Conservation (phyloP, 2,888 invertebrate species). For the Pollenia labialis region DNA sequence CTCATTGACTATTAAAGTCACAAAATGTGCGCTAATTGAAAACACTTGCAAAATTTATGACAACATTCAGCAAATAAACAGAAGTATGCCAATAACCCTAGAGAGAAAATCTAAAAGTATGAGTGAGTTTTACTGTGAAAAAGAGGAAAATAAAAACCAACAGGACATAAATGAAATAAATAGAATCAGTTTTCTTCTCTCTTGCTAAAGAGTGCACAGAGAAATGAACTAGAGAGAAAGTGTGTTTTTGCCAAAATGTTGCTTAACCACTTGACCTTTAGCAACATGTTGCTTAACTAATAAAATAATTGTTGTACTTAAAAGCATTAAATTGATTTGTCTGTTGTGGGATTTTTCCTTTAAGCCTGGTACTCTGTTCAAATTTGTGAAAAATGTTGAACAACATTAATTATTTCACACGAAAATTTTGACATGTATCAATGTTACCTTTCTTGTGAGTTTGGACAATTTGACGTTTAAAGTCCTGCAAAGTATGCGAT, state of each 20-base stretch:
- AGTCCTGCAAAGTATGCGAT: no score
- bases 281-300: slow-evolving; percentile 81
- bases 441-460: no score
- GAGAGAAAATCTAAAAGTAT: slow-evolving; percentile 35
- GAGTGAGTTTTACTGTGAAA: neutral
- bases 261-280: slow-evolving; percentile 78
- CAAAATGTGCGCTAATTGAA: slow-evolving; percentile 82
- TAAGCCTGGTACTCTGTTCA: no score
- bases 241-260: slow-evolving; percentile 50
- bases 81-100: slow-evolving; percentile 68
- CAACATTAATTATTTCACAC: no score
- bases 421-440: no score
- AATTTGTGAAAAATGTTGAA: no score
- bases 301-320: slow-evolving; percentile 77
- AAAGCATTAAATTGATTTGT: slow-evolving; percentile 82
- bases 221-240: slow-evolving; percentile 14
- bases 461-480: no score
- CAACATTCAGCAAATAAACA: slow-evolving; percentile 63
- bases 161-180: slow-evolving; percentile 22
- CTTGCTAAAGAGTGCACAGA: neutral
- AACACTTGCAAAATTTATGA: slow-evolving; percentile 82
- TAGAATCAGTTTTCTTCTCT: slow-evolving; percentile 2
- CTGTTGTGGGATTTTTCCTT: slow-evolving; percentile 67
- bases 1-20: slow-evolving; percentile 81
- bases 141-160: neutral